These are phyloP conservation scores for Tortricodes alternella DNA, from an alignment of 2,888 invertebrate genomes.

Conservation along the genomic window DNA sequence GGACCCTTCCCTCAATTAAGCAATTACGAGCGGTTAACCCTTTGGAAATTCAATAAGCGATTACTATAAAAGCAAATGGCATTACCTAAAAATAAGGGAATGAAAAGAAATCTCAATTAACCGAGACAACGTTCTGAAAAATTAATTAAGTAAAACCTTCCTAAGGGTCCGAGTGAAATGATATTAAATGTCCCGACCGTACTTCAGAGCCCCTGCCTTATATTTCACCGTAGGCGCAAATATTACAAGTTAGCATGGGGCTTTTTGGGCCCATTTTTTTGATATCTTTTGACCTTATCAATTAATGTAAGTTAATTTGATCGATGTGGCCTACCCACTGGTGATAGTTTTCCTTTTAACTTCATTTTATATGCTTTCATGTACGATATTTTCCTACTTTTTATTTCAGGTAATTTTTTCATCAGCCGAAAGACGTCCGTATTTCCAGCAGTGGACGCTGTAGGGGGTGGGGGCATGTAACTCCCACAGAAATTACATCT, in stretches of 20 bases:
- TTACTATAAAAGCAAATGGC: slow-evolving; percentile 45
- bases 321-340: no score
- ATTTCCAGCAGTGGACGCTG: no score
- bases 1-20: slow-evolving; percentile 57
- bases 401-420: no score
- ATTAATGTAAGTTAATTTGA: no score
- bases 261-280: slow-evolving; percentile 15
- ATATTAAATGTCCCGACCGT: slow-evolving; percentile 28
- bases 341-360: no score
- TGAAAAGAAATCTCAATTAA: slow-evolving; percentile 32
- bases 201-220: slow-evolving; percentile 16
- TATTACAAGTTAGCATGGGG: slow-evolving; percentile 10
- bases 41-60: slow-evolving; percentile 54
- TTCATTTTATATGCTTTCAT: no score
- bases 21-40: slow-evolving; percentile 55
- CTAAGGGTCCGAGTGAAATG: slow-evolving; percentile 25
- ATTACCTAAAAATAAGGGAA: slow-evolving; percentile 29
- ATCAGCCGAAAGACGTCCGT: no score
- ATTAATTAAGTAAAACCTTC: slow-evolving; percentile 30
- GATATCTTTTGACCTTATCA: slow-evolving; percentile 15
- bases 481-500: no score
- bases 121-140: slow-evolving; percentile 30
- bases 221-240: slow-evolving; percentile 20
- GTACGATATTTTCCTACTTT: no score
- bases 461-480: no score